Conservation (phyloP, 2,113 vertebrate species). For the Tympanuchus pallidicinctus region DNA sequence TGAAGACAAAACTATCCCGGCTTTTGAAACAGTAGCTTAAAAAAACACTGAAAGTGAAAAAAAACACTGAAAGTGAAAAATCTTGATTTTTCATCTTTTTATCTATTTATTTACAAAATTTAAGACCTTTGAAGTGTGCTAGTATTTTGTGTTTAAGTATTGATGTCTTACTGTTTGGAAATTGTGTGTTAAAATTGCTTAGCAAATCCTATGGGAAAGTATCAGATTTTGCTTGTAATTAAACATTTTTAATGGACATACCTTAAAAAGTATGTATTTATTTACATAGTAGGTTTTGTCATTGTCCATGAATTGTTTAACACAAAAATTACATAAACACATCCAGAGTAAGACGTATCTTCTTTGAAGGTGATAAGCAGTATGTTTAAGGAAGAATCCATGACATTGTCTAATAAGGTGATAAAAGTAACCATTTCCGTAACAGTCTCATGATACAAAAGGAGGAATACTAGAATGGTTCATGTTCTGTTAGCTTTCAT, state of each 20-base stretch:
- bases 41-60: not conserved
- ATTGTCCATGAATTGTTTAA: not conserved
- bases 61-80: not conserved
- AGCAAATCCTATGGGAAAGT: not conserved
- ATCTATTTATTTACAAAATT: not conserved
- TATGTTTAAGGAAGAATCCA: not conserved
- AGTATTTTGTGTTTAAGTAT: not conserved
- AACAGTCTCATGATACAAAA: not conserved
- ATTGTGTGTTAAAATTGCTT: not conserved
- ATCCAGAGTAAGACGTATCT: not conserved
- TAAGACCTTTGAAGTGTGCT: not conserved
- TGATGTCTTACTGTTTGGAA: not conserved
- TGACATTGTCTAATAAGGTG: not conserved
- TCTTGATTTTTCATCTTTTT: fast-evolving
- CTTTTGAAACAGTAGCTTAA: not conserved
- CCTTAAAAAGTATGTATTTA: not conserved
- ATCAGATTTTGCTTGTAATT: not conserved
- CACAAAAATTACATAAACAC: no score
- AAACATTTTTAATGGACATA: not conserved
- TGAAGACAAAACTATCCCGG: not conserved
- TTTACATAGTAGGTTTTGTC: not conserved
- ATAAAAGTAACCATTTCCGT: not conserved
- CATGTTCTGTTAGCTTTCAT: not conserved
- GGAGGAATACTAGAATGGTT: not conserved
- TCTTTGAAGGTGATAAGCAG: not conserved